Base-by-base conservation (phyloP, 2,113 vertebrate species). In the Lepidothrix coronata region DNA sequence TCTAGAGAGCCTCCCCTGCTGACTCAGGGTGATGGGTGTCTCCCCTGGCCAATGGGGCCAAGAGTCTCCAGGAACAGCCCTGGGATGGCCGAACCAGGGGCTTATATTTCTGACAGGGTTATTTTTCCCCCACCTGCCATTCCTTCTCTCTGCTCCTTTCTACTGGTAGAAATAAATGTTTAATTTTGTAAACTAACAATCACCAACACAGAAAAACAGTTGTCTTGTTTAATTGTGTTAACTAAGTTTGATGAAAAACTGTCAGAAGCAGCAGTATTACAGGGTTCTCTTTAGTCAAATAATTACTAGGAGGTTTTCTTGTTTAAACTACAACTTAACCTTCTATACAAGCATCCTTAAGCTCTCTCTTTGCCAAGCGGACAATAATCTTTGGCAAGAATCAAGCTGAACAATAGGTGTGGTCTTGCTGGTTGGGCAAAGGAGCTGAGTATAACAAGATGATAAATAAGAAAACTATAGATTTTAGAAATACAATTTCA, bases 111-210 rank as follows among this genome's bases (percentile, higher is more conserved):
- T 58, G 16, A 79, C 4, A 15, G 37, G 3, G 3, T 3, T 57
- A 12, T 3, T 74, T 7, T 6, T 75, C 3, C 3, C 6, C 3
- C 25, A 41, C 17, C 18, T 43, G 5, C 4, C 10, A 8, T 31
- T 67, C 5, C 18, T 49, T 23, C 17, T 8, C 25, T 48, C 6
- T 31, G 3, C 8, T 68, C 33, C 30, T 61, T 72, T 0, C 0
- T 46, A 24, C 10, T 43, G 12, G 10, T 41, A 51, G 9, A 73
- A 80, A 87, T 57, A 65, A 59, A 39, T 6, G 11, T 41, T 71
- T 35, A 68, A 22, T 81, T 16, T 30, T 43, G 12, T 30, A 25
- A 73, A 14, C 5, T 67, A 49, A 9, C 14, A 30, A 24, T 54
- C 31, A 55, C 7, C 4, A 75, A 41, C 8, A n/a, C 11, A 39